phyloP scores from a whole-genome alignment of 1,140 invertebrate species.

The Drosophila littoralis region DNA sequence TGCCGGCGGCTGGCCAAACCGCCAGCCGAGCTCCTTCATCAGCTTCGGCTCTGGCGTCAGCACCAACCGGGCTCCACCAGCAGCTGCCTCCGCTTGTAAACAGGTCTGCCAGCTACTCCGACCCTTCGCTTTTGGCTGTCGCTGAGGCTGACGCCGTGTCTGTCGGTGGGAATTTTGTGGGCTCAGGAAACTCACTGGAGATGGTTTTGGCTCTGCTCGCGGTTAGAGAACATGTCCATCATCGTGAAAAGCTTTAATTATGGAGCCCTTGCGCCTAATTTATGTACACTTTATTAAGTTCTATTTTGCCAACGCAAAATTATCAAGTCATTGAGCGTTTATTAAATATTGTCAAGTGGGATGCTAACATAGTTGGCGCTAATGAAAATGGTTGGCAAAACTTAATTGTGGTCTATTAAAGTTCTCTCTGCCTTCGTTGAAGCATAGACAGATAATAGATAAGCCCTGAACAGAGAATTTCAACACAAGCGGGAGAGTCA shows the following conservation, averaged over 20 bases:
- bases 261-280: conserved; percentile 73
- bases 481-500: too few relatives aligned
- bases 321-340: conserved; percentile 78
- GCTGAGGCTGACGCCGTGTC: conserved; percentile 2
- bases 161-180: conserved; percentile 8
- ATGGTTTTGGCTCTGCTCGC: conserved; percentile 29
- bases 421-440: too few relatives aligned
- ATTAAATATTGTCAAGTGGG: conserved; percentile 64
- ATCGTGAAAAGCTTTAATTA: conserved; percentile 77
- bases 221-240: conserved; percentile 69
- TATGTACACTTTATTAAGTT: conserved; percentile 81
- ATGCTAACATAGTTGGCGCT: conserved; percentile 10
- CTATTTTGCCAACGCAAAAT: conserved; percentile 75
- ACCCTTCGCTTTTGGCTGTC: background rate
- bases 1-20: conserved; percentile 47
- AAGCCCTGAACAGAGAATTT: too few relatives aligned
- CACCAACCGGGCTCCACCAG: conserved; percentile 10
- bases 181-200: conserved; percentile 1
- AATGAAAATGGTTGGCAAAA: conserved; percentile 10
- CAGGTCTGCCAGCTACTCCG: background rate
- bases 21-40: conserved; percentile 15
- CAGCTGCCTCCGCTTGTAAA: conserved; percentile 5
- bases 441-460: too few relatives aligned
- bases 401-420: conserved; percentile 1
- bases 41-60: background rate